phyloP scores from a whole-genome alignment of 2,888 invertebrate genomes.

The Phaonia tiefii region DNA sequence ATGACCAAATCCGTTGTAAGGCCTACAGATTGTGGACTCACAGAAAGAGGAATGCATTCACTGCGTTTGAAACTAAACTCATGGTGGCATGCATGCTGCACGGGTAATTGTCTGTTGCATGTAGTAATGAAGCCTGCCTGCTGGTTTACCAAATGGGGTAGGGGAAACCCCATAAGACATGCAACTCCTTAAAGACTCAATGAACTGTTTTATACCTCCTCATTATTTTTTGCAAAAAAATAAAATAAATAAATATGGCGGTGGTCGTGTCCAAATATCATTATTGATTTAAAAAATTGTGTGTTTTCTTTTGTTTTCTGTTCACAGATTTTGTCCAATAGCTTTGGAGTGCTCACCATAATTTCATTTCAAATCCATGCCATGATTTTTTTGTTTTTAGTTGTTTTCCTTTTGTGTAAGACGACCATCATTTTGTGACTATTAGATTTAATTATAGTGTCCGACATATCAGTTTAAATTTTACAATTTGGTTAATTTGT shows the following conservation, averaged over 20 bases:
- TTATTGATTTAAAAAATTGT: conserved; percentile 17
- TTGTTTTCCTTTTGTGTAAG: background rate
- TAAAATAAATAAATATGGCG: conserved; percentile 38
- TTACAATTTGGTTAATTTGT: conserved; percentile 64
- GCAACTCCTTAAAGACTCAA: conserved; percentile 18
- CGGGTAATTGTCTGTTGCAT: conserved; percentile 25
- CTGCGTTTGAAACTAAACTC: too few relatives aligned
- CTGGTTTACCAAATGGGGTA: conserved; percentile 20
- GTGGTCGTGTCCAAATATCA: conserved; percentile 22
- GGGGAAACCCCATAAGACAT: conserved; percentile 24
- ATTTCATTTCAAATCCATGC: conserved; percentile 2
- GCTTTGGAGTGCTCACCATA: too few relatives aligned
- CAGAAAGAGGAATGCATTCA: conserved; percentile 16
- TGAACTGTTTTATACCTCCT: conserved; percentile 5
- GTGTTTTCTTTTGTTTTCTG: conserved; percentile 8
- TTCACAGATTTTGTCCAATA: conserved; percentile 9
- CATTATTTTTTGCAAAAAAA: conserved; percentile 24
- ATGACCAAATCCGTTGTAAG: too few relatives aligned
- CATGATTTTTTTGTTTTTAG: too few relatives aligned
- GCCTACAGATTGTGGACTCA: conserved; percentile 26
- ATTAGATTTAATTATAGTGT: conserved; percentile 61
- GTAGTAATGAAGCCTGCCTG: conserved; percentile 37
- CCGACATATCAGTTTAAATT: conserved; percentile 50
- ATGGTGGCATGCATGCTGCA: background rate
- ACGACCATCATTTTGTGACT: conserved; percentile 51